phyloP scores from a whole-genome alignment of 2,113 vertebrate genomes.

The Nycticebus coucang region DNA sequence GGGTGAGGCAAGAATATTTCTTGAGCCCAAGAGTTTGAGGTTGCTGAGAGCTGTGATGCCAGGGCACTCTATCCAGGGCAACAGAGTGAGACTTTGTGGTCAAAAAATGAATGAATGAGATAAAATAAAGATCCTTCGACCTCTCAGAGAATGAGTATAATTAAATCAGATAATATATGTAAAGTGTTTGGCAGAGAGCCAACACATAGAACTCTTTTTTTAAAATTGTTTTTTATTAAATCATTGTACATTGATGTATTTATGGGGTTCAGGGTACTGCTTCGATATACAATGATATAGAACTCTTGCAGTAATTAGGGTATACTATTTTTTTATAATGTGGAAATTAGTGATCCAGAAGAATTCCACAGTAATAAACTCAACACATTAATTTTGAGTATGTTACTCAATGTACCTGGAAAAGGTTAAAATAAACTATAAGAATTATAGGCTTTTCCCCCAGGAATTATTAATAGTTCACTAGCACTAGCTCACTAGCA shows the following conservation, averaged over 20 bases:
- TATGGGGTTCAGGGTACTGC: too few species aligned
- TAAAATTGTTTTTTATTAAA: too few species aligned
- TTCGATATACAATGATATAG: background rate
- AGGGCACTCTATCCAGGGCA: too few species aligned
- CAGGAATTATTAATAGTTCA: background rate
- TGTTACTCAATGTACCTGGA: background rate
- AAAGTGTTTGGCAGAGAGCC: background rate
- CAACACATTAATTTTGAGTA: slow-evolving; percentile 36
- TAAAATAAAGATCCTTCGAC: slow-evolving; percentile 20
- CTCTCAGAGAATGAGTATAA: background rate
- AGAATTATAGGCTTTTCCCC: background rate
- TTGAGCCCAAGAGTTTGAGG: too few species aligned
- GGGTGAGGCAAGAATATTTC: too few species aligned
- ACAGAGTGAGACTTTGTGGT: too few species aligned
- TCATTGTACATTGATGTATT: too few species aligned
- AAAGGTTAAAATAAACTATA: background rate
- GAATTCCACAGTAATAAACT: background rate
- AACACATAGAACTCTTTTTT: background rate
- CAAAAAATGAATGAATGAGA: too few species aligned
- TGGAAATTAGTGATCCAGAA: background rate
- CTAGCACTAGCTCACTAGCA: slow-evolving; percentile 21
- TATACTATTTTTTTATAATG: background rate
- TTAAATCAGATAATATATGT: slow-evolving; percentile 1
- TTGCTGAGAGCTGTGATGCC: too few species aligned
- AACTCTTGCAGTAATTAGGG: background rate